Evolutionary conservation across 2,888 invertebrate species (phyloP).

Genomic region (Neoitamus cyanurus): DNA sequence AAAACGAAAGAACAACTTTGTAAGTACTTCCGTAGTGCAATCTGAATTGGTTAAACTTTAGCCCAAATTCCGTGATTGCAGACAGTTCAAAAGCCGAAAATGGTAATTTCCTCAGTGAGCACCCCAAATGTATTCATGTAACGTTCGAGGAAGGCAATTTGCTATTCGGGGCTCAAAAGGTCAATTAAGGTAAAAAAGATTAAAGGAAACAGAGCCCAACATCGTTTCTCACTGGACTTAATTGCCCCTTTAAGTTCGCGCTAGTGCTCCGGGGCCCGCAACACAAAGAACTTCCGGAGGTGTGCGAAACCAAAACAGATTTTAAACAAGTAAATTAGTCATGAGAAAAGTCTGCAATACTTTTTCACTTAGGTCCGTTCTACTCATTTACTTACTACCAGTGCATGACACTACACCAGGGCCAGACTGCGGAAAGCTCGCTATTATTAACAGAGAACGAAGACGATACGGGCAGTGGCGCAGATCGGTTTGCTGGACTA

Average conservation of each 20-base stretch:
- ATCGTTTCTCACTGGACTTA: background rate
- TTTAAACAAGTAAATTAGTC: conserved; percentile 28
- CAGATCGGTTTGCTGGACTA: conserved; percentile 17
- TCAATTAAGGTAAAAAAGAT: background rate
- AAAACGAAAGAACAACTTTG: too few species aligned
- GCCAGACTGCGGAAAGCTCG: conserved; percentile 23
- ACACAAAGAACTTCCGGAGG: conserved; percentile 1
- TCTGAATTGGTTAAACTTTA: background rate
- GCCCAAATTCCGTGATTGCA: background rate
- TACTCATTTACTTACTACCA: conserved; percentile 44
- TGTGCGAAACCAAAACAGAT: background rate
- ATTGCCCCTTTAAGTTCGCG: background rate
- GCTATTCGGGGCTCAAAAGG: background rate
- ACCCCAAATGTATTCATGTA: background rate
- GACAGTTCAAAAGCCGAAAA: background rate
- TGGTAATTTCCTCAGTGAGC: background rate
- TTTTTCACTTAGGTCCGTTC: conserved; percentile 27
- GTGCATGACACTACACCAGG: conserved; percentile 41
- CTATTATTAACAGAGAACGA: conserved; percentile 25
- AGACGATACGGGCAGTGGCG: conserved; percentile 42
- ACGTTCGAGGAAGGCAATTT: background rate
- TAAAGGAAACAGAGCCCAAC: background rate
- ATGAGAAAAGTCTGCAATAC: conserved; percentile 33
- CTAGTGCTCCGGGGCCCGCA: background rate
- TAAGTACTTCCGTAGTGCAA: background rate